These are phyloP conservation scores for Calycopis cecrops DNA, from an alignment of 1,140 invertebrate genomes.

Conservation along the genomic window DNA sequence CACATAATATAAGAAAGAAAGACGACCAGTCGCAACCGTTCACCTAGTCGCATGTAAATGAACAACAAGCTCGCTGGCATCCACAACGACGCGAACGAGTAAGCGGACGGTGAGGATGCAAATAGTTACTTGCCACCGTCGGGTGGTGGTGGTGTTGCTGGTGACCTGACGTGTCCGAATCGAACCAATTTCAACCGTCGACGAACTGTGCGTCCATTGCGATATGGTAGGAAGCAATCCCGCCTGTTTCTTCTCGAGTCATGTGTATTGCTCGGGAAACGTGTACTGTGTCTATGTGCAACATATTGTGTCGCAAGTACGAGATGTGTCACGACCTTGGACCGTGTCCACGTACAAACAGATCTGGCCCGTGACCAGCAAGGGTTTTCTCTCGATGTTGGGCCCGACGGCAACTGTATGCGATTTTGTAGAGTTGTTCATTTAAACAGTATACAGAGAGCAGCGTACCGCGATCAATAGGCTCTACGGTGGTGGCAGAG, in stretches of 20 bases:
- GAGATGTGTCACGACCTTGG: constrained; percentile 5
- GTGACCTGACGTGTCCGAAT: constrained; percentile 10
- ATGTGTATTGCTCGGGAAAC: constrained; percentile 10
- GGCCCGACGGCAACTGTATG: neutral
- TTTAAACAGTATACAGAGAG: constrained; percentile 11
- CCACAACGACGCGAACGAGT: too few relatives aligned
- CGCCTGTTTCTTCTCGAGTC: constrained; percentile 12
- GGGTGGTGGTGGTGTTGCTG: neutral
- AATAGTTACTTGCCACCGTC: too few relatives aligned
- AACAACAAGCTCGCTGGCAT: too few relatives aligned
- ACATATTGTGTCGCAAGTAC: constrained; percentile 5
- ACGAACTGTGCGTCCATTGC: constrained; percentile 7
- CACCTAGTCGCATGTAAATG: too few relatives aligned
- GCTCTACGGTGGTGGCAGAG: too few relatives aligned
- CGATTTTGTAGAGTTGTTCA: constrained; percentile 11
- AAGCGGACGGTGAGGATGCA: too few relatives aligned
- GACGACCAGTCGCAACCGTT: too few relatives aligned
- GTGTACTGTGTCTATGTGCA: constrained; percentile 9
- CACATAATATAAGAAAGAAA: too few relatives aligned
- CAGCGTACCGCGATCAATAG: neutral
- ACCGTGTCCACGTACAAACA: constrained; percentile 6
- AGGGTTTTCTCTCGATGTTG: neutral
- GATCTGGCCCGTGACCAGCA: constrained; percentile 9
- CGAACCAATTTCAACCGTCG: constrained; percentile 12
- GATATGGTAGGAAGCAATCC: constrained; percentile 5